Evolutionary conservation across 2,888 invertebrate species (phyloP).

Genomic region (Tinea semifulvella): DNA sequence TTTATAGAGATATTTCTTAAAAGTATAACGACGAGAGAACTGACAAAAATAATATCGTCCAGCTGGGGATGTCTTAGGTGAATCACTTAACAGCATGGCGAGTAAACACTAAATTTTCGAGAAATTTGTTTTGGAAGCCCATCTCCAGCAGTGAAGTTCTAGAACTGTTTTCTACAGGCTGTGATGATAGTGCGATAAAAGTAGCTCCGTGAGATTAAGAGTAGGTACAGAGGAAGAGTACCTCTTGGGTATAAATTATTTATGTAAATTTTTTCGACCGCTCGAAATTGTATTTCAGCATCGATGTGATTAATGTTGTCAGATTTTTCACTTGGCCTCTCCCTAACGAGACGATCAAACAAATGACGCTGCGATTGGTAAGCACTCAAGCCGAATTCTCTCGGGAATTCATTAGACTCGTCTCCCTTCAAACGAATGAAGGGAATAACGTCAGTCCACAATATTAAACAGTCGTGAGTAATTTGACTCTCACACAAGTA

Average conservation of each 20-base stretch:
- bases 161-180: no score
- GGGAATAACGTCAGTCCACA: slow-evolving; percentile 35
- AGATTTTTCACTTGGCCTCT: slow-evolving; percentile 55
- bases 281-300: slow-evolving; percentile 57
- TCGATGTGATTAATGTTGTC: slow-evolving; percentile 58
- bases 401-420: slow-evolving; percentile 47
- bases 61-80: no score
- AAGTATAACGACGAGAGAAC: no score
- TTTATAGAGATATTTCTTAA: no score
- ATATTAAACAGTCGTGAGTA: no score
- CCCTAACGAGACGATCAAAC: slow-evolving; percentile 50
- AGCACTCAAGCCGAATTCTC: slow-evolving; percentile 38
- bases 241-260: slow-evolving; percentile 59
- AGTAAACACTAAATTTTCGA: no score
- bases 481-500: no score
- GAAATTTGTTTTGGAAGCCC: no score
- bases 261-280: slow-evolving; percentile 60
- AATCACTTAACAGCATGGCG: no score
- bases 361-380: slow-evolving; percentile 51
- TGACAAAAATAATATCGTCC: no score
- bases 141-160: no score
- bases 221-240: slow-evolving; percentile 24
- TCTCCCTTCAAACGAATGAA: slow-evolving; percentile 28
- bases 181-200: no score
- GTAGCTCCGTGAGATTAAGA: not conserved